Percentiles rank a stretch among this genome's conserved stretches.
Evolutionary conservation across 1,140 invertebrate species (phyloP).

Genomic region (Lucilia sericata): DNA sequence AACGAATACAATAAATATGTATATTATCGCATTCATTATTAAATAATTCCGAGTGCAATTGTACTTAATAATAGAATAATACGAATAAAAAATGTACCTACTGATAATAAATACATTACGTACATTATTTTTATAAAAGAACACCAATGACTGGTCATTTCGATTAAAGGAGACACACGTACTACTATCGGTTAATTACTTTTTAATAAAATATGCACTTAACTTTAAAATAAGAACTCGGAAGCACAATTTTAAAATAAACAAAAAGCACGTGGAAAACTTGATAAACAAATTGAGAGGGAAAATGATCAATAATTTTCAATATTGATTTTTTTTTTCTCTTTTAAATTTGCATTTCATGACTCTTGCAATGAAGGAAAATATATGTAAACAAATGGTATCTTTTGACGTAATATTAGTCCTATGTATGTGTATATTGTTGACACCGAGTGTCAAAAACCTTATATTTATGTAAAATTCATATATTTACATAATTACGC

Average conservation of each 20-base stretch:
- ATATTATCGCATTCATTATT: background rate
- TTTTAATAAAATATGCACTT: background rate
- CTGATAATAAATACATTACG: background rate
- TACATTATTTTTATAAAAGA: background rate
- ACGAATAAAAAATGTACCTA: background rate
- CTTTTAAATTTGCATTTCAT: too few species aligned
- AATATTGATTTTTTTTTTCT: too few species aligned
- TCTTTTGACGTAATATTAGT: too few species aligned
- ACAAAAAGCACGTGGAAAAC: background rate
- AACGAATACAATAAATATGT: background rate
- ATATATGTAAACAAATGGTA: too few species aligned
- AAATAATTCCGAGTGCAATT: slow-evolving; percentile 4
- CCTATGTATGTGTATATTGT: too few species aligned
- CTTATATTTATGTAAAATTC: too few species aligned
- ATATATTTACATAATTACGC: too few species aligned
- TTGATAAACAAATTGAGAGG: background rate
- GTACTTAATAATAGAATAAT: background rate
- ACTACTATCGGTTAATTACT: background rate
- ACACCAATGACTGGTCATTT: too few species aligned
- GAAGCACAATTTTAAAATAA: background rate
- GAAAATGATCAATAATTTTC: too few species aligned
- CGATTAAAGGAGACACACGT: background rate
- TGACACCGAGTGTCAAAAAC: too few species aligned
- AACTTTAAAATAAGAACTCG: background rate
- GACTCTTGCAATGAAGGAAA: too few species aligned